Base-by-base conservation (phyloP, 2,888 invertebrate genomes). In the Thera britannica region DNA sequence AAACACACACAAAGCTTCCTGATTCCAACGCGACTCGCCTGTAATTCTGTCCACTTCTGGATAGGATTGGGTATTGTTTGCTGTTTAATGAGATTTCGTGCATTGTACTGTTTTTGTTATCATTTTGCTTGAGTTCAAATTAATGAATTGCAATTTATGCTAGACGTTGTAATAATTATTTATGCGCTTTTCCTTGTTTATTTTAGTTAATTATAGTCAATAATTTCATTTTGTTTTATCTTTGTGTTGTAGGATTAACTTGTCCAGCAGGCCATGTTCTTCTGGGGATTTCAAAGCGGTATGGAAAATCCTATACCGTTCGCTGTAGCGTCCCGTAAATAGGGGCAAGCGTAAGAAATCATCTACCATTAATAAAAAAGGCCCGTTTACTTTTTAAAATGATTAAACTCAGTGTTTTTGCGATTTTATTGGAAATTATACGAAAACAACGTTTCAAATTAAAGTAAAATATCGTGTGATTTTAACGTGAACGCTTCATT, bases 41-140 rank as follows among this genome's bases (percentile, higher is more conserved):
- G 81, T 81, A 78, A 80, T 83, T 79, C 76, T 72, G 78, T 77
- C 72, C 74, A 70, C 44, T 54, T 34, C 74, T 62, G 46, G 58
- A 71, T 68, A 69, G 72, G 81, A 83, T 83, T 83, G 81, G 74
- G 68, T 77, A 82, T 83, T 83, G 83, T 82, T 82, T 80, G 71
- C 35, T 60, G 62, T 44, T 70, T 81, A 83, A 83, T 82, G 81
- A 80, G 83, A 76, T 79, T 76, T 58, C 51, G 46, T 62, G 68
- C 74, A 76, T 76, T 77, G 76, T 77, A 65, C 63, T 34, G 52
- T 34, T 52, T 48, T 48, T 48, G 48, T 48, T 58, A 56, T 56
- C 56, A 34, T 41, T 56, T 56, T 56, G 56, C 7, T 41, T 38
- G 38, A 38, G 55, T 55, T 36, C n/a, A 55, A 55, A 11, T 55